Evolutionary conservation across 2,888 invertebrate species (phyloP), one percentile per base, ranked within the genome.

Genomic region (Yponomeuta evonymella): DNA sequence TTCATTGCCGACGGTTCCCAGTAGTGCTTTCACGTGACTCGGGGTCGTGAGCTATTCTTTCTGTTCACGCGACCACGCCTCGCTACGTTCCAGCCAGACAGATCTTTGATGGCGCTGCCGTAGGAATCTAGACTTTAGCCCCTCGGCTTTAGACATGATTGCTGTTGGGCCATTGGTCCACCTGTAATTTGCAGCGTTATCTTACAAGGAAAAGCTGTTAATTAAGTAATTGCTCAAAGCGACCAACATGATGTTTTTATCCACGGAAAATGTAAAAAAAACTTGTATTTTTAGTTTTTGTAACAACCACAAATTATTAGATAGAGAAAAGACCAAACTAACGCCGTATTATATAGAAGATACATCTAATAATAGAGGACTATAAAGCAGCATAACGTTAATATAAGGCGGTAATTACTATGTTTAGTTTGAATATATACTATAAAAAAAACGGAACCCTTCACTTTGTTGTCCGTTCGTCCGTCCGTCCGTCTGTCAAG

Each of bases 1-100:
- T 58, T 15, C 51, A 4, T 58, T 15, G 51, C 5, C 12, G 51
- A 15, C 2, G 15, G 12, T 58, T 58, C 51, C 51, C 51, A 51
- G 51, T 51, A 51, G 51, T 58, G 51, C 51, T 58, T 58, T 58
- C 51, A 58, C 51, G 51, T 58, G 51, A 15, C 51, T 58, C 51
- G 51, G 51, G 51, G 51, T 58, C 51, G 15, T 58, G 51, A 58
- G 51, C 51, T 58, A 58, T 58, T 58, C 51, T 58, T 58, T 58
- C 51, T 43, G 15, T 58, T 58, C 51, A 58, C 51, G 51, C 51
- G 51, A 12, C 51, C 51, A 58, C 15, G 15, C 15, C 51, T 58
- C 51, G 51, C 15, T 58, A 15, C 51, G 51, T 58, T 58, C 51
- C 51, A 15, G 51, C 6, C 51, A 15, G 23, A 23, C 23, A 23